A percentile compares a stretch with the other conserved stretches of the same genome.
phyloP scores from a whole-genome alignment of 1,140 invertebrate genomes.

The Lineus longissimus region DNA sequence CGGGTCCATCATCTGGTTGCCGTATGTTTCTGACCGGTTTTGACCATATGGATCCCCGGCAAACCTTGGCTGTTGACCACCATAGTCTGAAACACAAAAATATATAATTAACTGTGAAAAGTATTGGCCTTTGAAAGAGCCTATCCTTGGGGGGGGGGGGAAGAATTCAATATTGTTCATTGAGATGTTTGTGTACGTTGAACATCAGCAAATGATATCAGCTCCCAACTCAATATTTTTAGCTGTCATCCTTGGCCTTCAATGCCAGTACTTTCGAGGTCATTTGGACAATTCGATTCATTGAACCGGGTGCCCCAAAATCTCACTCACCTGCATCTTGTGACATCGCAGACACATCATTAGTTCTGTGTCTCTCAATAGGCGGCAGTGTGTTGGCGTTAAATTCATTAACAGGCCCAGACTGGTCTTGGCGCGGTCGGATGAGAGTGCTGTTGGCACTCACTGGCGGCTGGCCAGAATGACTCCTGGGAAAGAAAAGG shows the following conservation, averaged over 20 bases:
- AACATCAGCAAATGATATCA: no score
- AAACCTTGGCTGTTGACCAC: background rate
- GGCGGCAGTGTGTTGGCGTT: slow-evolving; percentile 4
- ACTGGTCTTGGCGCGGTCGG: background rate
- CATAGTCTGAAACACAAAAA: background rate
- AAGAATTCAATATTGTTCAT: no score
- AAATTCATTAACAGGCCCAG: background rate
- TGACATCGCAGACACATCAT: background rate
- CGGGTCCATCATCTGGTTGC: background rate
- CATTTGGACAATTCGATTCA: no score
- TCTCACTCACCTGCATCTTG: background rate
- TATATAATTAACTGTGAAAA: no score
- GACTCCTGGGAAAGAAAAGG: background rate
- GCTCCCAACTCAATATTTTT: no score
- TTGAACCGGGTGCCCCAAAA: background rate
- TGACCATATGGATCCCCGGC: background rate
- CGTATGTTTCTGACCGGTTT: background rate
- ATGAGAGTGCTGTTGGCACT: background rate
- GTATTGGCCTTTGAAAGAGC: no score
- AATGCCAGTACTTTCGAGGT: no score
- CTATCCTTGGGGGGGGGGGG: no score
- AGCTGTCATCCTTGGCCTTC: no score
- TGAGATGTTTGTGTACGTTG: no score
- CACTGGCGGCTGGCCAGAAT: background rate
- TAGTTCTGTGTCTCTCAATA: background rate